phyloP scores from a whole-genome alignment of 1,140 invertebrate species.

The Papilio helenus region DNA sequence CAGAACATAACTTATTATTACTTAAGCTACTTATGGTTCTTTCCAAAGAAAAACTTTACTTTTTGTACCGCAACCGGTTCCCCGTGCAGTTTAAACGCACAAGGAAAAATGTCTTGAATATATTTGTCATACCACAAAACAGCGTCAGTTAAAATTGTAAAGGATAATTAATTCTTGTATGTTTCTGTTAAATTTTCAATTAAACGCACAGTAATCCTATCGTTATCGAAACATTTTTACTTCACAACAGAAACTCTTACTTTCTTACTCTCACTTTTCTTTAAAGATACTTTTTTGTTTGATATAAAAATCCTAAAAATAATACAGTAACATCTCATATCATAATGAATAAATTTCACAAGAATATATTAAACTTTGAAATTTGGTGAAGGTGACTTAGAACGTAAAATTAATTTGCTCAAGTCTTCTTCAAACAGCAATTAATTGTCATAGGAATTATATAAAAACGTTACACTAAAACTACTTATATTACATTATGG shows the following conservation, averaged over 20 bases:
- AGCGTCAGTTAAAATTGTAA: neutral
- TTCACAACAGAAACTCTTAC: neutral
- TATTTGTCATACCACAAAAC: neutral
- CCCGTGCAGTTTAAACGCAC: neutral
- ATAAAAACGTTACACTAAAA: neutral
- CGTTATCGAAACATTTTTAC: neutral
- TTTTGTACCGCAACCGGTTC: neutral
- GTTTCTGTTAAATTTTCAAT: neutral
- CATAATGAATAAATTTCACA: slow-evolving; percentile 4
- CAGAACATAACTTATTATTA: neutral
- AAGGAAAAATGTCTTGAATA: neutral
- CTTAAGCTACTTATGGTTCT: slow-evolving; percentile 3
- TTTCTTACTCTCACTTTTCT: neutral
- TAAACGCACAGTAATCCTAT: neutral
- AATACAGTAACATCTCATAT: neutral
- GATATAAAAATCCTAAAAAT: neutral
- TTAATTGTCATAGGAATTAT: slow-evolving; percentile 4
- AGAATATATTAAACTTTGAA: slow-evolving; percentile 22
- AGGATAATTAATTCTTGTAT: neutral
- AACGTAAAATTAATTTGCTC: slow-evolving; percentile 15
- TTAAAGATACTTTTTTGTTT: neutral
- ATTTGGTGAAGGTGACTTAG: slow-evolving; percentile 14
- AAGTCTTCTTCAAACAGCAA: neutral
- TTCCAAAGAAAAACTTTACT: neutral
- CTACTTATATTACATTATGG: neutral